Base-by-base conservation (phyloP, 1,140 invertebrate genomes). In the Limonius californicus region DNA sequence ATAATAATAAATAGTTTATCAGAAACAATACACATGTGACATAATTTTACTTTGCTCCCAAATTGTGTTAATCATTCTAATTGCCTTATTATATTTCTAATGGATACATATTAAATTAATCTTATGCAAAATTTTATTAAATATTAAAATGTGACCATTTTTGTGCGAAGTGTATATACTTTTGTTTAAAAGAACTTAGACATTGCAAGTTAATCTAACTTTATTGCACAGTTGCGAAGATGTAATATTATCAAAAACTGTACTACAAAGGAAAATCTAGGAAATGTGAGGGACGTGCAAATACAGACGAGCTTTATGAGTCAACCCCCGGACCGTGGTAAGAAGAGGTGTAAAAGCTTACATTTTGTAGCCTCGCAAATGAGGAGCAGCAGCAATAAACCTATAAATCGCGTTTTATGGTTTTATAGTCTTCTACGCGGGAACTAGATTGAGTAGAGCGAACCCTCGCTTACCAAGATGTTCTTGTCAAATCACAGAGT, bases 351-450 rank as follows among this genome's bases (percentile, higher is more conserved):
- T 66, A 66, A 70, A 68, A 70, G 68, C 66, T 70, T 63, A 70
- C 68, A 70, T 69, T 70, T 68, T 70, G 67, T 65, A 67, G 69
- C 62, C 64, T 59, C 57, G 63, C 66, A 72, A 72, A 72, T 72
- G 70, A 72, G 69, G 64, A 70, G 67, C 70, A 66, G 69, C 71
- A 69, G 73, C 72, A 71, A 74, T 75, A 75, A 75, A 75, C 70
- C 68, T 68, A 75, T 75, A 75, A 75, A 75, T 74, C 72, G 70
- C 69, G 67, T 74, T 75, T 75, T 75, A 75, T 75, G 71, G 73
- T 70, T 75, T 75, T 75, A 75, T 70, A 68, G 71, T 71, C 69
- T 72, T 69, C 63, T 64, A 61, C 68, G 63, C 65, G 64, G 57
- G 57, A 63, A 66, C 63, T 72, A 70, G 69, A 72, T 72, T 70